Evolutionary conservation across 2,113 vertebrate genomes (phyloP), one percentile per base, ranked within the genome.

Genomic region (Nycticebus coucang): DNA sequence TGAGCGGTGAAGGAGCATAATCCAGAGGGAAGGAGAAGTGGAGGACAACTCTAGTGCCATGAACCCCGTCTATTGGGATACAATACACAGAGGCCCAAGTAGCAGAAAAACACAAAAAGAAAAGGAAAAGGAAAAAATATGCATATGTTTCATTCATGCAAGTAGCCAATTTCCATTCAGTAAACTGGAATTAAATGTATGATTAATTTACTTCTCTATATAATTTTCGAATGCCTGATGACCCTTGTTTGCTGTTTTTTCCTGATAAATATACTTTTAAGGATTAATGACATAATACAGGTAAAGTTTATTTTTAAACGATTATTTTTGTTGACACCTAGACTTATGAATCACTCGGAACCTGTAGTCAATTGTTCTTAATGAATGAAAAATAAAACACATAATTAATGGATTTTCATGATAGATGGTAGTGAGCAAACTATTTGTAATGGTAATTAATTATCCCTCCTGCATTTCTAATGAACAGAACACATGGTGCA

Each of bases 301-400:
- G n/a, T 19, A 77, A 91, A 5, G 66, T 72, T 71, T 66, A 81
- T 87, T 78, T 33, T 21, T 8, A 92, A 91, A 82, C 64, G 18
- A 0, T 68, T 64, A 0, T 59, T 72, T 24, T 30, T 87, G 2
- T 79, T 81, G 24, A 80, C 10, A 53, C 4, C 24, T 35, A 50
- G 62, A 72, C 85, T 89, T 87, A 77, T 92, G 41, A 87, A 79
- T 93, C 57, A 53, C 33, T 88, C 78, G 77, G 50, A 91, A 66
- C 7, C 8, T 89, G 4, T 50, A 17, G 30, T 62, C 17, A 93
- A 22, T 89, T 80, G 41, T 57, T 95, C 5, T 69, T 93, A 83
- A 96, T 84, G 41, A 88, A 66, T 66, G 24, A 89, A 22, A 64
- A 93, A 89, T 12, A 89, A 97, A 90, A 78, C 71, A 12, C 7